Conservation (phyloP, 1,140 invertebrate genomes). For the Pseudomyrmex cubaensis region DNA sequence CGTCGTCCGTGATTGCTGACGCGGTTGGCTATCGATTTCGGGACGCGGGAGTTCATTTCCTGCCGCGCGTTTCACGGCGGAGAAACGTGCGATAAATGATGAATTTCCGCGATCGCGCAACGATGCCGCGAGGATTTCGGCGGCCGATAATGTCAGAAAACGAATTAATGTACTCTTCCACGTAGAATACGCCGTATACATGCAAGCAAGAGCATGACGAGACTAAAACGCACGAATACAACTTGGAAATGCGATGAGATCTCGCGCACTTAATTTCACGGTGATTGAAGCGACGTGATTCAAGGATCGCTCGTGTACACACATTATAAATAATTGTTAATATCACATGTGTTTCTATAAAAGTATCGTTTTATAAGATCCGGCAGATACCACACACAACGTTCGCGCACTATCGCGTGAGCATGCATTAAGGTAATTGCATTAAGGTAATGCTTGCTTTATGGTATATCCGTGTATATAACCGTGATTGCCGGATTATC, state of each 20-base stretch:
- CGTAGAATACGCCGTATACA: too few relatives aligned
- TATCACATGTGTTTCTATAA: not conserved
- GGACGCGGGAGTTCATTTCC: not conserved
- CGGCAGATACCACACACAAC: not conserved
- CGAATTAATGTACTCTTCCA: not conserved
- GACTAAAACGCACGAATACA: too few relatives aligned
- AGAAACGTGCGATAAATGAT: slow-evolving; percentile 18
- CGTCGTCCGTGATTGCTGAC: slow-evolving; percentile 13
- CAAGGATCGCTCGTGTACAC: too few relatives aligned
- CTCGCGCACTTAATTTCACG: too few relatives aligned
- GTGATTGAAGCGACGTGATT: too few relatives aligned
- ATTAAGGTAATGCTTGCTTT: slow-evolving; percentile 41
- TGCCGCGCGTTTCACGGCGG: not conserved
- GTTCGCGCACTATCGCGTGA: slow-evolving; percentile 11
- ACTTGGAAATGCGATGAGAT: too few relatives aligned
- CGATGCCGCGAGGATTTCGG: not conserved
- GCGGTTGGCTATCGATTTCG: slow-evolving; percentile 33
- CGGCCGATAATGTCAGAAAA: not conserved
- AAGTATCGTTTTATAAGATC: not conserved
- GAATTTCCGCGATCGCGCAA: not conserved
- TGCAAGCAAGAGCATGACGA: too few relatives aligned
- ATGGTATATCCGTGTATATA: slow-evolving; percentile 1
- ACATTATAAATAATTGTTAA: not conserved
- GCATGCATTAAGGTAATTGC: slow-evolving; percentile 53
- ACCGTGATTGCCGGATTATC: slow-evolving; percentile 56